Evolutionary conservation across 2,797 vertebrate genomes (phyloP).

Genomic region (Syngnathus rostellatus): DNA sequence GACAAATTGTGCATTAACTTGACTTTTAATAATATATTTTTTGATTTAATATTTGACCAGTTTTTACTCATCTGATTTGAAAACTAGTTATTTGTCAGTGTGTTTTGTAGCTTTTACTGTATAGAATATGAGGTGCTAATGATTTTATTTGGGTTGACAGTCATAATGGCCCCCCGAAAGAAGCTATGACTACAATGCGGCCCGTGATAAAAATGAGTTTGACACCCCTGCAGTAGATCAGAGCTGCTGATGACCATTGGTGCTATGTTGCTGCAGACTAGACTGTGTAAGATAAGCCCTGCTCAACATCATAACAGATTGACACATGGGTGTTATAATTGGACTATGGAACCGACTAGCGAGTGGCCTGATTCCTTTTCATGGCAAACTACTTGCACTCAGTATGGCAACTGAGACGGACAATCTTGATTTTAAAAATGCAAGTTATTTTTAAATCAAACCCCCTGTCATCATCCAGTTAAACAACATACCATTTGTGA

Average conservation of each 20-base stretch:
- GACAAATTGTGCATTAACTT: too few relatives aligned
- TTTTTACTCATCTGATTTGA: too few relatives aligned
- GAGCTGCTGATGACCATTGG: background rate
- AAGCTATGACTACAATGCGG: too few relatives aligned
- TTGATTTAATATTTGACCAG: too few relatives aligned
- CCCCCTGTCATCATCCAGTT: constrained; percentile 5
- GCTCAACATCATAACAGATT: background rate
- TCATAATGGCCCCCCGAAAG: too few relatives aligned
- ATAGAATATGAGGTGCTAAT: too few relatives aligned
- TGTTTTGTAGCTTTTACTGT: too few relatives aligned
- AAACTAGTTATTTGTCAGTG: too few relatives aligned
- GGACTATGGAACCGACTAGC: background rate
- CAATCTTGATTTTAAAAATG: background rate
- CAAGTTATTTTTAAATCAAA: background rate
- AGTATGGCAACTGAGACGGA: background rate
- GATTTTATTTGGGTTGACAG: too few relatives aligned
- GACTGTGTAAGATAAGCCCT: background rate
- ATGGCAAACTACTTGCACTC: background rate
- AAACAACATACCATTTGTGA: background rate
- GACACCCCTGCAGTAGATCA: too few relatives aligned
- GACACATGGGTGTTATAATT: background rate
- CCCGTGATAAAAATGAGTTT: too few relatives aligned
- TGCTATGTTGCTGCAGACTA: background rate
- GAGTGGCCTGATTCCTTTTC: background rate
- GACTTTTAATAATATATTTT: too few relatives aligned